Evolutionary conservation across 2,888 invertebrate species (phyloP).

Genomic region (Drosophila cognata): DNA sequence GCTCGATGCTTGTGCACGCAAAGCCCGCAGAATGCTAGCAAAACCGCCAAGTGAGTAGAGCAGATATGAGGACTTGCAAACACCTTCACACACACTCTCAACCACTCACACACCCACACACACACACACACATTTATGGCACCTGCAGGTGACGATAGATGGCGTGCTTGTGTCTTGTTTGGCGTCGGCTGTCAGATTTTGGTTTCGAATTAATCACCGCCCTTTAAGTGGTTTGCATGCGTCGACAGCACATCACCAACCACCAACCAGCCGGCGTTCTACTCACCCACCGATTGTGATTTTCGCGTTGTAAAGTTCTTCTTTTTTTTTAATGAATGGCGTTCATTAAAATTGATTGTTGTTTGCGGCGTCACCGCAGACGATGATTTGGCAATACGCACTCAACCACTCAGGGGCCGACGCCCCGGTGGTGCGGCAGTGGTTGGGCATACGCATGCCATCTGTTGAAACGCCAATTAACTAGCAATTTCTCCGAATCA

Average conservation of each 20-base stretch:
- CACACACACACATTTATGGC: slow-evolving; percentile 16
- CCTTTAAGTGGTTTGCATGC: slow-evolving; percentile 72
- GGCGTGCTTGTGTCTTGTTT: slow-evolving; percentile 60
- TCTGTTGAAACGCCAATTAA: slow-evolving; percentile 78
- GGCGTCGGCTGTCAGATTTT: slow-evolving; percentile 72
- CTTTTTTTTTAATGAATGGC: slow-evolving; percentile 73
- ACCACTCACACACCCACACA: slow-evolving; percentile 15
- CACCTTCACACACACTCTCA: slow-evolving; percentile 31
- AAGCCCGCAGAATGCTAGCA: slow-evolving; percentile 37
- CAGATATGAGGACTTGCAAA: slow-evolving; percentile 49
- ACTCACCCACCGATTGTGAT: slow-evolving; percentile 37
- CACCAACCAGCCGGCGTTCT: slow-evolving; percentile 3
- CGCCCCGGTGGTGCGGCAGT: not conserved
- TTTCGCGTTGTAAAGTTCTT: slow-evolving; percentile 65
- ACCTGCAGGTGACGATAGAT: slow-evolving; percentile 55
- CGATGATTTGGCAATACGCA: slow-evolving; percentile 70
- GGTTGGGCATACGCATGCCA: slow-evolving; percentile 46
- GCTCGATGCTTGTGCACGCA: slow-evolving; percentile 42
- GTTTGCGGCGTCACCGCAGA: slow-evolving; percentile 62
- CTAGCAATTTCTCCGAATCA: slow-evolving; percentile 60
- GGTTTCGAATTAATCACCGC: slow-evolving; percentile 78
- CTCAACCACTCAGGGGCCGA: slow-evolving; percentile 14
- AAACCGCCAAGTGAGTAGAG: slow-evolving; percentile 61
- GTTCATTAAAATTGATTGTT: slow-evolving; percentile 81
- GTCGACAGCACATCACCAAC: slow-evolving; percentile 42